Percentiles rank a stretch among this genome's conserved stretches.
phyloP scores from a whole-genome alignment of 1,140 invertebrate species.

The Melitaea cinxia region DNA sequence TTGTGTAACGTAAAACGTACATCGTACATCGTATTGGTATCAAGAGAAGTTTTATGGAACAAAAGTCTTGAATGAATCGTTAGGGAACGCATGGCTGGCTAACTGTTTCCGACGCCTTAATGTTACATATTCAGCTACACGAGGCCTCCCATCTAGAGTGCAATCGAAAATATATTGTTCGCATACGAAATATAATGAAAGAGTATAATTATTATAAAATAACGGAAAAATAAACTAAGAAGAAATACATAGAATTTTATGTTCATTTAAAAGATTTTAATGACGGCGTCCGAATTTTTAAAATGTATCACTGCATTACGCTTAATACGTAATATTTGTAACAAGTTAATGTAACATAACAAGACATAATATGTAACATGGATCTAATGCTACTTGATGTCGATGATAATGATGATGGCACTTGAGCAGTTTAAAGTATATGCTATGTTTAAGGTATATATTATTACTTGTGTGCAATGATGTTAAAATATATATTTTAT shows the following conservation, averaged over 20 bases:
- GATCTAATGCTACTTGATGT: too few species aligned
- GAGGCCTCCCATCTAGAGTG: conserved; percentile 19
- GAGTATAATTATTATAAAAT: background rate
- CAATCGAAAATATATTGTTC: conserved; percentile 28
- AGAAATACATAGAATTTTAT: background rate
- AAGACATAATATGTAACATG: background rate
- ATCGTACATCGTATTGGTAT: conserved; percentile 10
- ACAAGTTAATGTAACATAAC: background rate
- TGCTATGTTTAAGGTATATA: background rate
- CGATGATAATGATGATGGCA: background rate
- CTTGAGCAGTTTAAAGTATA: background rate
- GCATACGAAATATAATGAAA: conserved; percentile 20
- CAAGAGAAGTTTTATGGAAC: conserved; percentile 32
- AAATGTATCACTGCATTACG: background rate
- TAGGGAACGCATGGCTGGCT: conserved; percentile 52
- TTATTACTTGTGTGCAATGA: background rate
- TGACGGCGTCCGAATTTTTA: background rate
- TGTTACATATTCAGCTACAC: conserved; percentile 15
- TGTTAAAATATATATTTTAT: conserved; percentile 17
- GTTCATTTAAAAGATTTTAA: background rate
- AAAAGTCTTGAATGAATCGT: conserved; percentile 63
- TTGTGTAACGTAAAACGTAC: conserved; percentile 4
- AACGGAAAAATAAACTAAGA: background rate
- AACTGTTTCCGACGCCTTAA: conserved; percentile 48
- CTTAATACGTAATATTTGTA: background rate